These are phyloP conservation scores for Falcaria lacertinaria DNA, from an alignment of 2,888 invertebrate genomes.

Conservation along the genomic window DNA sequence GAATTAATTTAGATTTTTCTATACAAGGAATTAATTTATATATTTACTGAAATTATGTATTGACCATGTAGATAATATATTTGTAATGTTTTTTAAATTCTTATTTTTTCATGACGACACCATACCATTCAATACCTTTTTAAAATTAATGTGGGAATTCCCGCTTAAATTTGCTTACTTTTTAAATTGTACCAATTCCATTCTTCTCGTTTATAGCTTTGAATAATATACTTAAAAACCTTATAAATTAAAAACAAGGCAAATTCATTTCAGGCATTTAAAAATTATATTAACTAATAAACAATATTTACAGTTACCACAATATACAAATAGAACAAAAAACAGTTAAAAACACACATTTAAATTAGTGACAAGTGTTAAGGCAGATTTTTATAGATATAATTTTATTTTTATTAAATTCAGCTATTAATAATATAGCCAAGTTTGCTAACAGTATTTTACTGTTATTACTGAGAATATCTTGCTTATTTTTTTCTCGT, in stretches of 20 bases:
- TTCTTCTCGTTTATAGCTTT: constrained; percentile 4
- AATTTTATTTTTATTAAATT: neutral
- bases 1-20: no score
- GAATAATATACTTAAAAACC: constrained; percentile 13
- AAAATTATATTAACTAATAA: constrained; percentile 38
- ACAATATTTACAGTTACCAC: constrained; percentile 61
- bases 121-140: neutral
- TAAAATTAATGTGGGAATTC: neutral
- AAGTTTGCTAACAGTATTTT: no score
- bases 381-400: neutral
- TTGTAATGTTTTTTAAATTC: no score
- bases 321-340: constrained; percentile 46
- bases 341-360: neutral
- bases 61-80: no score
- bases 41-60: no score
- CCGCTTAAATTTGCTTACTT: neutral
- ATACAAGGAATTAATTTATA: no score
- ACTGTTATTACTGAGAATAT: no score
- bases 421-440: no score
- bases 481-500: no score
- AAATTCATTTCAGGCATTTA: constrained; percentile 32
- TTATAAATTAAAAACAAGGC: constrained; percentile 50
- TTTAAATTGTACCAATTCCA: constrained; percentile 5
- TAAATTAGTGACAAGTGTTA: neutral
- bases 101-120: no score